These are phyloP conservation scores for Cyclophora albipunctata DNA, from an alignment of 2,888 invertebrate genomes.

Conservation along the genomic window DNA sequence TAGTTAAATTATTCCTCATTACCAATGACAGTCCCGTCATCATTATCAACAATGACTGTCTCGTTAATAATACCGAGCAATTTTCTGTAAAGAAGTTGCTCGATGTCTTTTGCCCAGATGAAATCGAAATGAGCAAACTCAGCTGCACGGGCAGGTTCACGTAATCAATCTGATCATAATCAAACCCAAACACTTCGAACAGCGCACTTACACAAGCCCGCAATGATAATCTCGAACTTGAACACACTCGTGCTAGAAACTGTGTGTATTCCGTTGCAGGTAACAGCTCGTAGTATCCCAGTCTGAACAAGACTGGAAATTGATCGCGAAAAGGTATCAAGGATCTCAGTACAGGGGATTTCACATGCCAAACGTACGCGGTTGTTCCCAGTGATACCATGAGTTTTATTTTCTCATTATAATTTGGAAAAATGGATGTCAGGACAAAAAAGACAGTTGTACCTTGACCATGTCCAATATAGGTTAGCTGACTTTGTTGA, in stretches of 20 bases:
- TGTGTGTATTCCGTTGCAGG: constrained; percentile 1
- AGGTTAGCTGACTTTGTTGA: constrained; percentile 71
- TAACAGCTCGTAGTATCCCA: neutral
- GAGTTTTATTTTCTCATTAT: constrained; percentile 74
- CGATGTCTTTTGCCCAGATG: constrained; percentile 23
- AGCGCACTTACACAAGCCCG: constrained; percentile 13
- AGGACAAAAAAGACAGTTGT: constrained; percentile 77
- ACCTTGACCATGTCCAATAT: constrained; percentile 84
- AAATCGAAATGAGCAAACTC: constrained; percentile 27
- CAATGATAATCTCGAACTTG: neutral
- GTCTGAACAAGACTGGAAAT: neutral
- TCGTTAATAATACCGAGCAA: constrained; percentile 3
- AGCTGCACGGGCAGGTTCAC: constrained; percentile 17
- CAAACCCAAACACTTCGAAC: constrained; percentile 17
- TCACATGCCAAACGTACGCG: constrained; percentile 65
- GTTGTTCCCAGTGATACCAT: constrained; percentile 78
- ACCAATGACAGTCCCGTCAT: too few species aligned
- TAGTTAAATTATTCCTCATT: too few species aligned
- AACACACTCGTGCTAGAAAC: neutral
- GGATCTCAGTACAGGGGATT: constrained; percentile 12
- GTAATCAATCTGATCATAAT: constrained; percentile 20
- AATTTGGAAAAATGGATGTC: constrained; percentile 72
- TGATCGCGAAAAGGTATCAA: neutral
- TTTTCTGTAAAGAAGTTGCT: constrained; percentile 12
- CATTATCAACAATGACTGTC: neutral